Conservation (phyloP, 2,888 invertebrate species). For the Callosobruchus maculatus region DNA sequence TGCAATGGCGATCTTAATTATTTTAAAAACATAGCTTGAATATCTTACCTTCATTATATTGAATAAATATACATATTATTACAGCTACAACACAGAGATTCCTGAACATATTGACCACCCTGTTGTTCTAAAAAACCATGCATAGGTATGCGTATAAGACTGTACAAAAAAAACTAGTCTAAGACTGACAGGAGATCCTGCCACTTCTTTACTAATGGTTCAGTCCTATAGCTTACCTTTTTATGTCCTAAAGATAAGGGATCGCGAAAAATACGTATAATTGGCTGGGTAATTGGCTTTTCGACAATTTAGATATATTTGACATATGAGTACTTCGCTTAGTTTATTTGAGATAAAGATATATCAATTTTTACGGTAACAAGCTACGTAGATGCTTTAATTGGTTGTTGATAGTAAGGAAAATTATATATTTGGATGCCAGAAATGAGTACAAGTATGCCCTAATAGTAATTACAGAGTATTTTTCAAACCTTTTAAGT, state of each 20-base stretch:
- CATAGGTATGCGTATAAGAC: neutral
- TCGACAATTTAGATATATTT: neutral
- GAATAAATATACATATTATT: neutral
- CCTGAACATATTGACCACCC: neutral
- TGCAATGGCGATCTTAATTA: too few relatives aligned
- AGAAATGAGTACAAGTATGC: neutral
- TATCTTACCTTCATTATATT: neutral
- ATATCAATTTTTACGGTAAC: neutral
- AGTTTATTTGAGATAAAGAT: neutral
- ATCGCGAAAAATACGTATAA: neutral
- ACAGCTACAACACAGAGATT: neutral
- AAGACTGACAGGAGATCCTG: neutral
- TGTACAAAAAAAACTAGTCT: too few relatives aligned
- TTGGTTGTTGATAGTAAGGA: neutral
- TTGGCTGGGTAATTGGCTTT: neutral
- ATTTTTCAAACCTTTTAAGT: too few relatives aligned
- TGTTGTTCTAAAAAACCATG: neutral
- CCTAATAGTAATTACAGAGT: too few relatives aligned
- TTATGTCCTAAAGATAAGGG: neutral
- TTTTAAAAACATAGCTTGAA: neutral
- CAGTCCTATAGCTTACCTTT: neutral
- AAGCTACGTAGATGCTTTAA: neutral
- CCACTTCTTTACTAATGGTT: neutral
- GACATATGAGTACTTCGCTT: neutral
- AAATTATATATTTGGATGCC: neutral